Evolutionary conservation across 2,113 vertebrate genomes (phyloP), one percentile per base, ranked within the genome.

Genomic region (Vicugna pacos): DNA sequence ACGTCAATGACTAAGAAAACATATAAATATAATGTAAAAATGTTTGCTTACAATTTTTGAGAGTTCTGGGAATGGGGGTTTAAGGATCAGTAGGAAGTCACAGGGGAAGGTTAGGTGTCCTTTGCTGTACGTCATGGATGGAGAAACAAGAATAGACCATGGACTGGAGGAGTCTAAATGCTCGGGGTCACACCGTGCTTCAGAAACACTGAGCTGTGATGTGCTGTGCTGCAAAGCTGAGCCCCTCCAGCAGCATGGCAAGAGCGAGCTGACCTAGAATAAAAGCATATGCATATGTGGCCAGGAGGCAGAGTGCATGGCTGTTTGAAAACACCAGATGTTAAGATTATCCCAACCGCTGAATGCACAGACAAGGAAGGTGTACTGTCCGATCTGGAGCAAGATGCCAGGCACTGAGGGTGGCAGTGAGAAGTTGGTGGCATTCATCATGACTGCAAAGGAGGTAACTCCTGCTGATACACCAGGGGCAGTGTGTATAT

Each of bases 191-290:
- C 4, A 58, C 28, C 56, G 16, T 64, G 32, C 32, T 89, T 75
- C 92, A 56, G 19, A 84, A 95, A 75, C 67, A 81, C 6, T 69
- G 73, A 79, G 48, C 14, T 54, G 15, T 48, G 15, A 87, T 88
- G 17, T 50, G 5, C 35, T 54, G 38, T 50, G 24, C 13, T 64
- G 28, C 8, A 54, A 67, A 9, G 24, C 19, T 58, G 38, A 67
- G 73, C 75, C 16, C 35, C 67, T 7, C 30, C 87, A 60, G 30
- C 5, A 92, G 32, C 12, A 46, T 35, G 35, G 28, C 6, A 83
- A 50, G 26, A 84, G 32, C 82, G 42, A 42, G 1, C 64, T 82
- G 58, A 11, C 52, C 26, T 54, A 60, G 28, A 75, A 8, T 48
- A 65, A 46, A 13, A 56, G 62, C 7, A 42, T 42, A 20, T 35